Evolutionary conservation across 30 jellyfish, hydroid and myxozoan genomes (phyloP), one percentile per base, ranked within the genome.

Genomic region (Turritopsis dohrnii): DNA sequence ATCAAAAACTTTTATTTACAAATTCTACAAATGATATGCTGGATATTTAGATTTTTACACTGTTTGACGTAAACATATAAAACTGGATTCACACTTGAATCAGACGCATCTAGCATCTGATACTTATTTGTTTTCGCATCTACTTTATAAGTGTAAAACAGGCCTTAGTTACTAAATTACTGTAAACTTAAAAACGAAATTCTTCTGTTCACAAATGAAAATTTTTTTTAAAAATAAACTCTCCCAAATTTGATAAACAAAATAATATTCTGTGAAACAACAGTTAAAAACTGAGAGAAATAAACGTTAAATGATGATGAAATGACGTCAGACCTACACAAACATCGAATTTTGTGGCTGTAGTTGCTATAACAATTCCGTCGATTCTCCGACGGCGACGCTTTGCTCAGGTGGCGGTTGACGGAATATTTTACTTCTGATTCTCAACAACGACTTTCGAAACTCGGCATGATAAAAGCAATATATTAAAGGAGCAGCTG

Each of bases 401-500:
- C 60, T 41, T 41, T 41, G 60, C 13, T 41, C 60, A 41, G 60
- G 60, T 41, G 60, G 9, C 60, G 60, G 86, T 25, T 52, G 28
- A 1, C 79, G 80, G 29, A 71, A 24, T 13, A 82, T 19, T 28
- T 53, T 60, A 18, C 89, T 82, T 28, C 71, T 69, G 53, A 82
- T 82, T 65, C 76, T 69, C 74, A 66, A 25, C 25, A 82, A 71
- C 9, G 86, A 69, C 60, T 71, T 82, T 53, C 83, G 84, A 82
- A 90, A 79, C 28, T 79, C 90, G 24, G 80, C 54, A 84, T 94
- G 91, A 71, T 29, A 52, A 71, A 81, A 69, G 60, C 96, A 92
- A 31, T 92, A 92, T 20, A 92, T 75, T 23, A 88, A 54, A 17
- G 98, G 98, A 16, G 96, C 95, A 0, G 90, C 91, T 31, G 85